Evolutionary conservation across 2,888 invertebrate species (phyloP), one percentile per base, ranked within the genome.

Genomic region (Nineta flava): DNA sequence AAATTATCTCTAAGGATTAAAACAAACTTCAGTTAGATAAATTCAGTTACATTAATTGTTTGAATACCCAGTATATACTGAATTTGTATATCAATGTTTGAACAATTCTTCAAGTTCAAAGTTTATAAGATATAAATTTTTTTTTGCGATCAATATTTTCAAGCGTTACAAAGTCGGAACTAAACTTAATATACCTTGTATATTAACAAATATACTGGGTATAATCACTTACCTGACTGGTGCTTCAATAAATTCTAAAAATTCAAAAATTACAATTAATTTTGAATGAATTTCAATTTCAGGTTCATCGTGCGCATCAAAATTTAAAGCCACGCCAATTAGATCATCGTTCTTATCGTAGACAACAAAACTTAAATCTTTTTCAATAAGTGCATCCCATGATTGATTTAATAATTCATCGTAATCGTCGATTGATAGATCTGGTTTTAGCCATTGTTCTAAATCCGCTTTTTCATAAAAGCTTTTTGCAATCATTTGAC

Each of bases 401-500:
- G 85, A 72, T 2, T 75, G 73, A 48, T 75, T 71, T 54, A 90
- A 69, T 45, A 87, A 68, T 32, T 77, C 76, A 13, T 70, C 71
- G 63, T 88, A 90, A 62, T 88, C 87, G 0, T 69, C 65, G 6
- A 75, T 71, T 9, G 72, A 66, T 15, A 87, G 79, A 51, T 81
- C 77, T 2, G 83, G 79, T 53, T 79, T 77, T 13, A 88, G 63
- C 76, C 83, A 87, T 61, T 79, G 77, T 60, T 91, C 91, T 57
- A 92, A 62, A 61, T 91, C 90, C 0, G 88, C 90, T 66, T 90
- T 91, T 59, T 78, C 77, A 64, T 84, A 85, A 67, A 91, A 91
- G 61, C 90, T 90, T 5, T 81, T 77, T 1, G 85, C 82, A 53
- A 91, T 82, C 68, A 90, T 87, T 51, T 88, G 88, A 63, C 31